phyloP scores from a whole-genome alignment of 2,888 invertebrate species.

The Entomobrya proxima region DNA sequence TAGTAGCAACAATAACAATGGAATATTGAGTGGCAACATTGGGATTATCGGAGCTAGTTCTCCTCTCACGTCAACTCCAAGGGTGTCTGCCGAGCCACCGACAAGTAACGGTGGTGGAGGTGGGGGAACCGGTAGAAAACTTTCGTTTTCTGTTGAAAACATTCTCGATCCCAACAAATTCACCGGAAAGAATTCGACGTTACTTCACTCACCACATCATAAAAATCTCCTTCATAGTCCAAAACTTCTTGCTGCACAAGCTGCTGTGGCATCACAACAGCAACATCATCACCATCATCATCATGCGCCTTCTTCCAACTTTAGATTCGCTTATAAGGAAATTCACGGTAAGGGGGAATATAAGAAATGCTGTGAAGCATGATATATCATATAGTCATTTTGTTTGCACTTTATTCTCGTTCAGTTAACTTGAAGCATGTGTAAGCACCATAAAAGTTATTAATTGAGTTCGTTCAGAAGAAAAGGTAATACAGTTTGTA shows the following conservation, averaged over 20 bases:
- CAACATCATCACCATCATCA: constrained; percentile 33
- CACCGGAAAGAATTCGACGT: constrained; percentile 81
- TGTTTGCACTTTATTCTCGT: not conserved
- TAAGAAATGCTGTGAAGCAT: not conserved
- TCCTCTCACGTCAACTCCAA: constrained; percentile 35
- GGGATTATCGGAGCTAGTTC: constrained; percentile 52
- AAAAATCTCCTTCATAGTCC: constrained; percentile 71
- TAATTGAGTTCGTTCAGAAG: too few species aligned
- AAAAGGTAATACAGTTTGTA: too few species aligned
- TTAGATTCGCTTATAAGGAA: constrained; percentile 75
- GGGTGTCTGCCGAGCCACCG: constrained; percentile 11
- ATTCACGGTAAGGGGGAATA: constrained; percentile 72
- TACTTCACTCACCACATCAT: constrained; percentile 63
- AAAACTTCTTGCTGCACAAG: constrained; percentile 69
- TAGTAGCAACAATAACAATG: constrained; percentile 33
- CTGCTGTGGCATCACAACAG: constrained; percentile 43
- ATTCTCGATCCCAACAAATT: constrained; percentile 94
- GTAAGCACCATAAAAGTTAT: not conserved
- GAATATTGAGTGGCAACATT: constrained; percentile 49
- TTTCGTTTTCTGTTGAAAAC: constrained; percentile 93
- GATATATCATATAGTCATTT: not conserved
- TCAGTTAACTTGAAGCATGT: not conserved
- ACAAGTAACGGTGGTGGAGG: constrained; percentile 29
- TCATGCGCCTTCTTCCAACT: constrained; percentile 73
- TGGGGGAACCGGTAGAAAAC: constrained; percentile 78